Evolutionary conservation across 2,797 vertebrate species (phyloP), one percentile per base, ranked within the genome.

Genomic region (Paguma larvata): DNA sequence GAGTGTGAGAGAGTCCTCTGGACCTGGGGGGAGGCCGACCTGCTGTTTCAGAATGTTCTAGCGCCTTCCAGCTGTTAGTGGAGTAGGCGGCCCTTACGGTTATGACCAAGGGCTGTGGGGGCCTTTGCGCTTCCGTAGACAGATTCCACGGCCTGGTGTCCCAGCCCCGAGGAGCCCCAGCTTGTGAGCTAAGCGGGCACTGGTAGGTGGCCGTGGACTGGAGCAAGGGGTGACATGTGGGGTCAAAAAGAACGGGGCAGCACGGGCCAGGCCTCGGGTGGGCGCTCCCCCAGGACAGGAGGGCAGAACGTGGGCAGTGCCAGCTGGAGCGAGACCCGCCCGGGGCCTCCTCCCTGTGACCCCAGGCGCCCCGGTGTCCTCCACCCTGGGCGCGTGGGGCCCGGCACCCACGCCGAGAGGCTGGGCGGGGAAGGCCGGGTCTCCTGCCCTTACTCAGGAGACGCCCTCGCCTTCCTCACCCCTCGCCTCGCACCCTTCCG

Each of bases 11-110:
- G 15, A 77, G 41, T 32, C 23, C n/a, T 25, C 73, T 6, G 9
- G 72, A 44, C 41, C 38, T 8, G 72, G 15, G 25, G 25, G 3
- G 16, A 1, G 48, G 23, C n/a, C n/a, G n/a, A n/a, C 51, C 30
- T 15, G 1, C 5, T 41, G 4, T 1, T 2, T 30, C 38, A 0
- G 46, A 7, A 16, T 0, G 6, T 7, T 15, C 0, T 34, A 30
- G 1, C 13, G 30, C 48, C 11, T 15, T 3, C 46, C 51, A 0
- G 8, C 38, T 2, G 6, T 0, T 3, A 32, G 63, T 7, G 12
- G 73, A 5, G 3, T 19, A 19, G 34, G 65, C 18, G 0, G 91
- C 63, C 14, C 4, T 7, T 9, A 8, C 62, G n/a, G n/a, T n/a
- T n/a, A n/a, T 14, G 18, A 25, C 68, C 4, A 4, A 19, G 51